A percentile compares a stretch with the other conserved stretches of the same genome.
Conservation (phyloP, 2,888 invertebrate species). For the Tenthredo notha region DNA sequence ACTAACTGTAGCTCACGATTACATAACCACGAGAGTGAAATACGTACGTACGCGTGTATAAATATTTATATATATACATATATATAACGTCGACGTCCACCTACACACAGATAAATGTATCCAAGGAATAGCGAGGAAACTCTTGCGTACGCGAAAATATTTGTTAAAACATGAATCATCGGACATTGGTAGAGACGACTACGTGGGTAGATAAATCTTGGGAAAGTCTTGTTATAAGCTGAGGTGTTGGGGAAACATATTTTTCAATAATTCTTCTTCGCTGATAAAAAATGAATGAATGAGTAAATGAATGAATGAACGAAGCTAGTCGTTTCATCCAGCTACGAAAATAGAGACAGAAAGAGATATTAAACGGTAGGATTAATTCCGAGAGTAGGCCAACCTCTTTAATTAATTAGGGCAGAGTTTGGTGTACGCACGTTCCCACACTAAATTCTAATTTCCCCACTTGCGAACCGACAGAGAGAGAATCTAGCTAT, state of each 20-base stretch:
- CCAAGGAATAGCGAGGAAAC: neutral
- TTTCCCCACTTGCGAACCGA: conserved; percentile 20
- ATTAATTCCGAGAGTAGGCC: conserved; percentile 20
- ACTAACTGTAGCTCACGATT: neutral
- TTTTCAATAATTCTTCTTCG: neutral
- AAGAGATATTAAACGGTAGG: neutral
- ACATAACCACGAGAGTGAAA: conserved; percentile 10
- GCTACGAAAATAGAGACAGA: neutral
- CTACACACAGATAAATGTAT: neutral
- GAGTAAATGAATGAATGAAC: neutral
- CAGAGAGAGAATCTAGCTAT: neutral
- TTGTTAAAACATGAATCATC: neutral
- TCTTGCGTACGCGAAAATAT: neutral
- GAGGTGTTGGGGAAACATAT: neutral
- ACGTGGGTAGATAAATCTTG: neutral
- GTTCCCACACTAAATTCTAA: conserved; percentile 37
- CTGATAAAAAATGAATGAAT: neutral
- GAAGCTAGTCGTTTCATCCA: neutral
- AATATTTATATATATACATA: too few species aligned
- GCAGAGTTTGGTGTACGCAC: neutral
- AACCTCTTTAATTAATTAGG: conserved; percentile 44
- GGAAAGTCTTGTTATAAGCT: neutral
- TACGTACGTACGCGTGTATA: neutral
- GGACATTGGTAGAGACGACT: neutral
- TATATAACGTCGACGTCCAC: neutral